Percentiles rank a stretch among this genome's conserved stretches.
phyloP scores from a whole-genome alignment of 2,888 invertebrate genomes.

The Torymus aiolomorphi region DNA sequence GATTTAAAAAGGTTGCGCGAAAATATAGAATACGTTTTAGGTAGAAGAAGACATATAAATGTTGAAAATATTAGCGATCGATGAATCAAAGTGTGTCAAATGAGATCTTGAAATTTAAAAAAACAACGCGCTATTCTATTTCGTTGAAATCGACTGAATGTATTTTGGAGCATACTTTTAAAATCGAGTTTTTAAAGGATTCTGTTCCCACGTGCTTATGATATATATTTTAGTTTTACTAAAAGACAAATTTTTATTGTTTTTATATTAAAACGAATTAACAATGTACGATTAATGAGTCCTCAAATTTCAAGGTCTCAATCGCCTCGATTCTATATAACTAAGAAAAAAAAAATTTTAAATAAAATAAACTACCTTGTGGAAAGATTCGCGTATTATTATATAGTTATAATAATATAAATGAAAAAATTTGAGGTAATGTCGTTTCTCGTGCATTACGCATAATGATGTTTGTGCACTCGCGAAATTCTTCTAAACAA shows the following conservation, averaged over 20 bases:
- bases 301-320: slow-evolving; percentile 54
- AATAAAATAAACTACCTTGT: slow-evolving; percentile 46
- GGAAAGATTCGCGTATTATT: slow-evolving; percentile 50
- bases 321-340: slow-evolving; percentile 49
- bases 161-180: slow-evolving; percentile 43
- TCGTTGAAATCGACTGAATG: slow-evolving; percentile 10
- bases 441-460: slow-evolving; percentile 45
- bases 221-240: slow-evolving; percentile 48
- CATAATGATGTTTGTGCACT: slow-evolving; percentile 49
- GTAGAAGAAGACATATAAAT: slow-evolving; percentile 55
- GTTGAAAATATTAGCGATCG: slow-evolving; percentile 53
- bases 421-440: slow-evolving; percentile 35
- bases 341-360: slow-evolving; percentile 22
- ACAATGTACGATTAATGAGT: slow-evolving; percentile 29
- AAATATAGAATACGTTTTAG: slow-evolving; percentile 63
- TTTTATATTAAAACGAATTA: slow-evolving; percentile 48
- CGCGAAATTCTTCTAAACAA: slow-evolving; percentile 33
- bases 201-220: slow-evolving; percentile 19
- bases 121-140: slow-evolving; percentile 11
- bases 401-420: slow-evolving; percentile 41
- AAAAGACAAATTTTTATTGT: slow-evolving; percentile 53
- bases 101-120: slow-evolving; percentile 57
- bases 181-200: slow-evolving; percentile 41
- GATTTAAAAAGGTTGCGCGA: slow-evolving; percentile 66
- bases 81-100: slow-evolving; percentile 45